These are phyloP conservation scores for Aphidoletes aphidimyza DNA, from an alignment of 2,888 invertebrate species.

Conservation along the genomic window DNA sequence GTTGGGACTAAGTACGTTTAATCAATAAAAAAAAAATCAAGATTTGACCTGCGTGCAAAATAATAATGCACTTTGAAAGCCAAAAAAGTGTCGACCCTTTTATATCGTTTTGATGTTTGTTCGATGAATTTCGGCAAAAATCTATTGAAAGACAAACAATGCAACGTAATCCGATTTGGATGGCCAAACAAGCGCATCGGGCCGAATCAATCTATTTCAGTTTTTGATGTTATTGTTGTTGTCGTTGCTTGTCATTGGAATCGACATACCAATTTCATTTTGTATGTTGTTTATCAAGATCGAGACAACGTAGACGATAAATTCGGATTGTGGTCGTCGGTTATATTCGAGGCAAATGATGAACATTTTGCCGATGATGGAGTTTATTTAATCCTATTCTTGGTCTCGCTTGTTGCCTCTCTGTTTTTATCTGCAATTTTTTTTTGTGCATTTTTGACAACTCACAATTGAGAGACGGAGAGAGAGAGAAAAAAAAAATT, in stretches of 20 bases:
- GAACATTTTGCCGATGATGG: not conserved
- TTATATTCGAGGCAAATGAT: not conserved
- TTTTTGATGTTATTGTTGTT: not conserved
- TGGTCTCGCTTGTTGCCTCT: no score
- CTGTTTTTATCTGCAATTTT: no score
- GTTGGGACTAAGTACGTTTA: no score
- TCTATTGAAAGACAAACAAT: conserved; percentile 3
- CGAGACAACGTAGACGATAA: conserved; percentile 5
- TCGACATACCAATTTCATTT: not conserved
- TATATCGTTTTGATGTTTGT: not conserved
- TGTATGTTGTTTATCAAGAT: not conserved
- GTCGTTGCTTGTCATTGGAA: not conserved
- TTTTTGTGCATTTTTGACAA: no score
- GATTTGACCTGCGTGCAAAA: no score
- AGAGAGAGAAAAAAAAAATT: no score
- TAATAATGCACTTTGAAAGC: not conserved
- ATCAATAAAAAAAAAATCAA: no score
- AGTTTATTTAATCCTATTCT: not conserved
- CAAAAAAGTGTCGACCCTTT: not conserved
- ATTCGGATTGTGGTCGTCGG: not conserved
- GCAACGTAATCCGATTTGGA: not conserved
- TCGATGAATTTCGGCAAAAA: not conserved
- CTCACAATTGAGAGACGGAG: no score
- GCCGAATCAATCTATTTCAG: not conserved
- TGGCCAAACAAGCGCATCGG: not conserved